Conservation (phyloP, 2,797 vertebrate genomes). For the Gallinago solitaria region DNA sequence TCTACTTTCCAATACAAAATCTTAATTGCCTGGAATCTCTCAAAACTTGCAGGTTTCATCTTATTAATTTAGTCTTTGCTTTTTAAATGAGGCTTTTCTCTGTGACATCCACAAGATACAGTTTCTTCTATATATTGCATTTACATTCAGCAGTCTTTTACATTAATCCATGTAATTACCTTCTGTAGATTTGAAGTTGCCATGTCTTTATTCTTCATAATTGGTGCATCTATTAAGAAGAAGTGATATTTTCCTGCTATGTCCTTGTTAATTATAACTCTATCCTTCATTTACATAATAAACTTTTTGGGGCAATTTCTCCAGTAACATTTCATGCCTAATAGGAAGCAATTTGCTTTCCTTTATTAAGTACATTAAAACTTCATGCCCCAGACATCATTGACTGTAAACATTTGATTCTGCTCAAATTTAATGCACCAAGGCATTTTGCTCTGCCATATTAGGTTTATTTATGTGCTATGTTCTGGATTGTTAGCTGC, state of each 20-base stretch:
- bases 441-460: slow-evolving; percentile 79
- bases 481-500: slow-evolving; percentile 83
- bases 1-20: not conserved
- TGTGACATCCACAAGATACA: not conserved
- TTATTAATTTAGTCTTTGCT: slow-evolving; percentile 44
- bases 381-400: slow-evolving; percentile 77
- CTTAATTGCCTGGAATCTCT: not conserved
- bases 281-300: slow-evolving; percentile 75
- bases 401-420: slow-evolving; percentile 82
- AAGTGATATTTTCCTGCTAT: slow-evolving; percentile 69
- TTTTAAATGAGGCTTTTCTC: slow-evolving; percentile 20
- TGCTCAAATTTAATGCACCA: slow-evolving; percentile 82
- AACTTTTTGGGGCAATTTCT: slow-evolving; percentile 74
- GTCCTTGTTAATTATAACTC: slow-evolving; percentile 73
- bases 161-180: slow-evolving; percentile 56
- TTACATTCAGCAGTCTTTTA: slow-evolving; percentile 30
- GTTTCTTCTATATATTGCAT: not conserved
- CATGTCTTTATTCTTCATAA: slow-evolving; percentile 69
- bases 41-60: not conserved
- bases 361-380: slow-evolving; percentile 82
- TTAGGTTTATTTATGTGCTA: slow-evolving; percentile 82
- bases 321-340: slow-evolving; percentile 76
- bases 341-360: slow-evolving; percentile 81
- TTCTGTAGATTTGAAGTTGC: slow-evolving; percentile 56
- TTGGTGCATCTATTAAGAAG: slow-evolving; percentile 67